Conservation (phyloP, 2,888 invertebrate genomes). For the Eupithecia abbreviata region DNA sequence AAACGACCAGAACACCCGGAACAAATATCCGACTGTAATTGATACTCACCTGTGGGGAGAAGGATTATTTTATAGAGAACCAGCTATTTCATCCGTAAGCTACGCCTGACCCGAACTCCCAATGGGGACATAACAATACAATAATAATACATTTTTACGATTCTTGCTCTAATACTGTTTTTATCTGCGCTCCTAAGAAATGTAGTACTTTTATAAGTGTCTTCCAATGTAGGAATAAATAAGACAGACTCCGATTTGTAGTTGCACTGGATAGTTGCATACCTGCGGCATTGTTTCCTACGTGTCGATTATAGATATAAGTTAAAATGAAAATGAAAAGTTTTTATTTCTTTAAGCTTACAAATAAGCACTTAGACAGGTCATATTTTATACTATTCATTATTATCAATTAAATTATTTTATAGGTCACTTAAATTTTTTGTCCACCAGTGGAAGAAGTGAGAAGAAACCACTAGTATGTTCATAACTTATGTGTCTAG, state of each 20-base stretch:
- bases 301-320: too few species aligned
- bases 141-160: conserved; percentile 42
- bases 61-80: neutral
- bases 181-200: conserved; percentile 37
- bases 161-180: conserved; percentile 39
- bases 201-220: conserved; percentile 21
- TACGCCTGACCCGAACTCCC: conserved; percentile 28
- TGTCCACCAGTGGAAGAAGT: too few species aligned
- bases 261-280: neutral
- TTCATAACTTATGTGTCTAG: too few species aligned
- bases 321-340: too few species aligned
- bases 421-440: too few species aligned
- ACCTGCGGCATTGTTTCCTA: neutral
- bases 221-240: conserved; percentile 9
- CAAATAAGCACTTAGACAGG: too few species aligned
- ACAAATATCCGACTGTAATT: too few species aligned
- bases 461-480: too few species aligned
- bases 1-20: too few species aligned
- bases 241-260: neutral
- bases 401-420: too few species aligned
- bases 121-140: conserved; percentile 44
- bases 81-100: neutral
- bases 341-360: too few species aligned
- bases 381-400: too few species aligned
- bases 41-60: neutral